Conservation (phyloP, 2,888 invertebrate genomes). For the Athetis lepigone region DNA sequence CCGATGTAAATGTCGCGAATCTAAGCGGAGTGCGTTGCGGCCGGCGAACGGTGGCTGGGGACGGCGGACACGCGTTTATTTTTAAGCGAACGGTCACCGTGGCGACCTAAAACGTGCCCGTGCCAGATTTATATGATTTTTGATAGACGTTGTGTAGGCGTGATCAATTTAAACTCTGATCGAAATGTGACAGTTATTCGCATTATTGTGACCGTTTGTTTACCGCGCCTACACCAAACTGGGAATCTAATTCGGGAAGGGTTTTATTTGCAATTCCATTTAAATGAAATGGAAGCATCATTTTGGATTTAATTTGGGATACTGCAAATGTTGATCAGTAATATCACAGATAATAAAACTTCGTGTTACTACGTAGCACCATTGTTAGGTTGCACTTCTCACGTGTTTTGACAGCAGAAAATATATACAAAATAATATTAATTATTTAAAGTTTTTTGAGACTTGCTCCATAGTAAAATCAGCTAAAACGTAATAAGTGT, state of each 20-base stretch:
- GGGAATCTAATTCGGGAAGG: slow-evolving; percentile 39
- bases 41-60: slow-evolving; percentile 59
- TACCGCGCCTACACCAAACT: slow-evolving; percentile 42
- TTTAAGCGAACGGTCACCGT: slow-evolving; percentile 77
- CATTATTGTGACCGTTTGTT: slow-evolving; percentile 50
- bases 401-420: slow-evolving; percentile 1
- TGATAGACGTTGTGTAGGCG: slow-evolving; percentile 72
- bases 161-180: slow-evolving; percentile 64
- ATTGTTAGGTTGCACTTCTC: neutral
- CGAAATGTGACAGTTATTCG: slow-evolving; percentile 61
- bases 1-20: slow-evolving; percentile 84
- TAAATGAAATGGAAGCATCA: slow-evolving; percentile 14
- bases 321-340: too few relatives aligned
- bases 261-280: slow-evolving; percentile 51
- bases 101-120: slow-evolving; percentile 77
- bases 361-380: neutral
- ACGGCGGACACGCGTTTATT: slow-evolving; percentile 75
- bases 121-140: slow-evolving; percentile 80
- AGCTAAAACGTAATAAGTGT: neutral
- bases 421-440: neutral
- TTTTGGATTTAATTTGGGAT: slow-evolving; percentile 11
- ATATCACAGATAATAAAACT: neutral
- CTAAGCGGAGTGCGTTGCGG: slow-evolving; percentile 56
- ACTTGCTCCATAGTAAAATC: neutral
- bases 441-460: neutral